phyloP scores from a whole-genome alignment of 2,113 vertebrate species.

The Falcunculus frontatus region DNA sequence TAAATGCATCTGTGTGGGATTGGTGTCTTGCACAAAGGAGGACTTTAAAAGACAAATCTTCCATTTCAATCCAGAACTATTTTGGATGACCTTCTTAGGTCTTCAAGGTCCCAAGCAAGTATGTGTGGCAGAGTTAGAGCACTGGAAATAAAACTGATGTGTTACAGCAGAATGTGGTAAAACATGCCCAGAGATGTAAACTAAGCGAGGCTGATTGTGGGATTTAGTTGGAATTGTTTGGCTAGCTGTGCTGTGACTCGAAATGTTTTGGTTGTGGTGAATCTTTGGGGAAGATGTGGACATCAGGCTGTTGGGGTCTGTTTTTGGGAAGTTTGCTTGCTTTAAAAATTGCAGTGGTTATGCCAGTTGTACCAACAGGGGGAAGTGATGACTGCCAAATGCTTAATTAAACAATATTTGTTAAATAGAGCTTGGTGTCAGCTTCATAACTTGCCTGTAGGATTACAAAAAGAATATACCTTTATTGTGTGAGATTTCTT shows the following conservation, averaged over 20 bases:
- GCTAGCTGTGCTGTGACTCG: neutral
- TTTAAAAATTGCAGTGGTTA: neutral
- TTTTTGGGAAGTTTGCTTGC: neutral
- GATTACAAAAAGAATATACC: neutral
- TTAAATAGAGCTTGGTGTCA: neutral
- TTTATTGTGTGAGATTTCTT: neutral
- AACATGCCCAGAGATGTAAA: neutral
- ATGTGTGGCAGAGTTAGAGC: neutral
- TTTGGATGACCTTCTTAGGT: neutral
- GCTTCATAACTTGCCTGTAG: neutral
- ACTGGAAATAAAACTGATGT: neutral
- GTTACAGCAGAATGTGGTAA: neutral
- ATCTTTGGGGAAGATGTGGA: neutral
- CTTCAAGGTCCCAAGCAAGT: neutral
- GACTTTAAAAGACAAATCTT: neutral
- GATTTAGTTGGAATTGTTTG: neutral
- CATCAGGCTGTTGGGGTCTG: neutral
- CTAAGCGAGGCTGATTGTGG: rapidly evolving
- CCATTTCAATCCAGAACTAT: neutral
- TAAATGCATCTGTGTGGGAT: neutral
- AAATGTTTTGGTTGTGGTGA: neutral
- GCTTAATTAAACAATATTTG: neutral
- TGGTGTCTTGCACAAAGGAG: neutral
- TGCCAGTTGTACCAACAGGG: neutral
- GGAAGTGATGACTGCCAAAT: neutral